Evolutionary conservation across 2,888 invertebrate genomes (phyloP).

Genomic region (Argyresthia goedartella): DNA sequence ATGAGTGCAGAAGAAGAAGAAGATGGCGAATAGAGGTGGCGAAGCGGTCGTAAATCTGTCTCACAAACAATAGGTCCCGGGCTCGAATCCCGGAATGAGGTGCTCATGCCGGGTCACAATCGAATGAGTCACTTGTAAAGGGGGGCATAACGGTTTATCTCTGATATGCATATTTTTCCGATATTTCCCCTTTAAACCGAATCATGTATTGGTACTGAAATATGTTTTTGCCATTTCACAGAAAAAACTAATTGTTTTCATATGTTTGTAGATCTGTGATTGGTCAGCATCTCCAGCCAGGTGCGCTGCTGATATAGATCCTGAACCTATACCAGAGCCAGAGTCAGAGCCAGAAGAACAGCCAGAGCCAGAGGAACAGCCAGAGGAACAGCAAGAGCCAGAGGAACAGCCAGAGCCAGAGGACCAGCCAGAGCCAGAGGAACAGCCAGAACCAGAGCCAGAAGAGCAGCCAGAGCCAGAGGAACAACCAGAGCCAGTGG

Average conservation of each 20-base stretch:
- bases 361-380: constrained; percentile 6
- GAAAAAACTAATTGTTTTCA: neutral
- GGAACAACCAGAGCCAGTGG: constrained; percentile 23
- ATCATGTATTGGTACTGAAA: no score
- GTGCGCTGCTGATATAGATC: constrained; percentile 19
- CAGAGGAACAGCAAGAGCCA: constrained; percentile 19
- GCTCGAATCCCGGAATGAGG: neutral
- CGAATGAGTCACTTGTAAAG: no score
- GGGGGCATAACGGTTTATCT: no score
- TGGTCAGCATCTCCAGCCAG: constrained; percentile 32
- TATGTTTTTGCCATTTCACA: no score
- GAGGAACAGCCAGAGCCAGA: constrained; percentile 21
- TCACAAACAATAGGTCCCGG: neutral
- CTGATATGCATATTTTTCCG: neutral
- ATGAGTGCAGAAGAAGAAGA: constrained; percentile 1
- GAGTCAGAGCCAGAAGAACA: constrained; percentile 8
- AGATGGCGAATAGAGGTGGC: no score
- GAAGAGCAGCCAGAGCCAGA: constrained; percentile 37
- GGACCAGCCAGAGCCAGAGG: constrained; percentile 29
- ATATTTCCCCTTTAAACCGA: neutral
- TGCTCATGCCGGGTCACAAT: no score
- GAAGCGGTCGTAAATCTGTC: neutral
- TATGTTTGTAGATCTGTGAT: constrained; percentile 40
- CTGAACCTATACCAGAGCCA: constrained; percentile 5
- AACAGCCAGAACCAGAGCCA: constrained; percentile 37